Evolutionary conservation across 1,140 invertebrate species (phyloP).

Genomic region (Drosophila santomea): DNA sequence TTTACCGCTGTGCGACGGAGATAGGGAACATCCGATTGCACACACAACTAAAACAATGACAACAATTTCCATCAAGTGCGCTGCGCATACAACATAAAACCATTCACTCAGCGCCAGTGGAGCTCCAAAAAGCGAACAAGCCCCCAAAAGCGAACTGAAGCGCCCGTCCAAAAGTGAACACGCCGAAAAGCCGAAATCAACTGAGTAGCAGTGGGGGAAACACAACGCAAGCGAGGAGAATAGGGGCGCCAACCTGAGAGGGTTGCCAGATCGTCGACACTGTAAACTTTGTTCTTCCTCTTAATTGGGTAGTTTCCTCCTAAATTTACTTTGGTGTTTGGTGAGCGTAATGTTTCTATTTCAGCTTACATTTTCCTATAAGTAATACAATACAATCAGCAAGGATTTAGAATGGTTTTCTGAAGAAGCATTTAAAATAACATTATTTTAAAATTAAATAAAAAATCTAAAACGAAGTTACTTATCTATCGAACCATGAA

Average conservation of each 20-base stretch:
- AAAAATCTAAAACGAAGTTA: too few species aligned
- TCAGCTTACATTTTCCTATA: too few species aligned
- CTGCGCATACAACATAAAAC: conserved; percentile 65
- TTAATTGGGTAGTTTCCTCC: too few species aligned
- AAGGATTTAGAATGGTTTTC: too few species aligned
- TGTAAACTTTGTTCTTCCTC: not conserved
- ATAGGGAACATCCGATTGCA: conserved; percentile 34
- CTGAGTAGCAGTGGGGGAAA: conserved; percentile 17
- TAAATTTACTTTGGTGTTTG: too few species aligned
- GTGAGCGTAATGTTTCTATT: too few species aligned
- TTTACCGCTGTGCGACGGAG: conserved; percentile 52
- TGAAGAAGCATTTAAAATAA: too few species aligned
- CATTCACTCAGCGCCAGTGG: conserved; percentile 25
- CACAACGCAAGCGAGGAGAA: conserved; percentile 16
- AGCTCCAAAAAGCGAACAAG: conserved; percentile 18
- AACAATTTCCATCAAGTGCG: conserved; percentile 64
- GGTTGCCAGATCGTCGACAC: conserved; percentile 6
- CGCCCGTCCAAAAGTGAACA: conserved; percentile 18
- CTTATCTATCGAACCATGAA: too few species aligned
- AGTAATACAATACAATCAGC: too few species aligned
- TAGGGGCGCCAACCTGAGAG: conserved; percentile 13
- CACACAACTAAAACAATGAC: conserved; percentile 68
- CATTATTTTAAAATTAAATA: too few species aligned
- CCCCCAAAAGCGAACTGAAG: conserved; percentile 35
- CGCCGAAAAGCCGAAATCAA: conserved; percentile 27